Evolutionary conservation across 2,113 vertebrate genomes (phyloP).

Genomic region (Zosterops japonicus): DNA sequence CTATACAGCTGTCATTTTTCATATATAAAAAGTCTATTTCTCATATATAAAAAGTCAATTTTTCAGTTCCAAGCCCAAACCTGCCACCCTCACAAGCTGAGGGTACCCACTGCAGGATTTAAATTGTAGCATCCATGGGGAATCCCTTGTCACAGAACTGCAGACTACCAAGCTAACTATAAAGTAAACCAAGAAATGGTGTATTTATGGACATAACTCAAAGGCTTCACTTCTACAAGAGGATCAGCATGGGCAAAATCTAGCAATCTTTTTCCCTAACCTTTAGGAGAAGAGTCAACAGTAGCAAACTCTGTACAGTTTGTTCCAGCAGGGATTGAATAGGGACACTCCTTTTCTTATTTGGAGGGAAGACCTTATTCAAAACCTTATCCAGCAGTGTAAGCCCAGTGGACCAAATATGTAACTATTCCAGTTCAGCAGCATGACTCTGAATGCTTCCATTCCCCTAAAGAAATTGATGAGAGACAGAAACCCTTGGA

Average conservation of each 20-base stretch:
- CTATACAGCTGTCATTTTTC: background rate
- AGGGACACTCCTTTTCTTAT: background rate
- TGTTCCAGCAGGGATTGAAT: background rate
- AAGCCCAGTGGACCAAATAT: background rate
- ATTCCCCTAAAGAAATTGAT: background rate
- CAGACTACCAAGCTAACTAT: background rate
- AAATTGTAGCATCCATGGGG: rapidly evolving
- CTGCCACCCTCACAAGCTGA: background rate
- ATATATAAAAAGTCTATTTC: background rate
- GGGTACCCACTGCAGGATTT: rapidly evolving
- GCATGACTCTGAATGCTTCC: background rate
- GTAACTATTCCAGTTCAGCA: background rate
- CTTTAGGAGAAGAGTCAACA: background rate
- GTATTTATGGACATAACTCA: background rate
- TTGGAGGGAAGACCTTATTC: background rate
- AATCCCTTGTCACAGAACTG: background rate
- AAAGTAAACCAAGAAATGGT: background rate
- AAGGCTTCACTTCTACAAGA: background rate
- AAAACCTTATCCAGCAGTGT: background rate
- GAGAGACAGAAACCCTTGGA: background rate
- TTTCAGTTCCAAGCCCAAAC: background rate
- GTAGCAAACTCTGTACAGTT: background rate
- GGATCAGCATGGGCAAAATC: background rate
- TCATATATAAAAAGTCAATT: background rate
- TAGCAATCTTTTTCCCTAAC: background rate